Conservation (phyloP, 2,888 invertebrate genomes). For the Halocaridina rubra region DNA sequence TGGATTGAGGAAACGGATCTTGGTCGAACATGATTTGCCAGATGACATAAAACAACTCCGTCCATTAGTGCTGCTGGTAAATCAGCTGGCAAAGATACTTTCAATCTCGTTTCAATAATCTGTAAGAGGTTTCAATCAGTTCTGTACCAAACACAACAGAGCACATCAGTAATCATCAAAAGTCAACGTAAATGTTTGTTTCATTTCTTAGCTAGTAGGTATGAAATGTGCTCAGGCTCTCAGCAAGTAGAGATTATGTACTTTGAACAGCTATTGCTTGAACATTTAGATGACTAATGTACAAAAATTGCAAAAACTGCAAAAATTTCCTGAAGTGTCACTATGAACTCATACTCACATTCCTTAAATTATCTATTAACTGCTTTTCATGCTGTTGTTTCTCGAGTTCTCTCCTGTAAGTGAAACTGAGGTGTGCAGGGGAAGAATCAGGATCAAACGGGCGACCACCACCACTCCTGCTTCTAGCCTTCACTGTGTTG, state of each 20-base stretch:
- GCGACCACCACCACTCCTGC: slow-evolving; percentile 50
- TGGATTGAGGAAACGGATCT: slow-evolving; percentile 93
- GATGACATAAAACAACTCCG: slow-evolving; percentile 93
- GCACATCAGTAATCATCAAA: no score
- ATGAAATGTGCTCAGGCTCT: not conserved
- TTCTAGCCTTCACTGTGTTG: slow-evolving; percentile 33
- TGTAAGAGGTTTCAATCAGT: no score
- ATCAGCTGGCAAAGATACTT: slow-evolving; percentile 89
- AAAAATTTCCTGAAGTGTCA: no score
- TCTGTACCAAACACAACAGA: no score
- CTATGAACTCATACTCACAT: slow-evolving; percentile 76
- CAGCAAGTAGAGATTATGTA: no score
- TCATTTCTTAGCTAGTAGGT: no score
- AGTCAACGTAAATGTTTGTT: no score
- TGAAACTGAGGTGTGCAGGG: slow-evolving; percentile 80
- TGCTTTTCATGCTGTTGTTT: slow-evolving; percentile 90
- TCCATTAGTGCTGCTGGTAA: slow-evolving; percentile 87
- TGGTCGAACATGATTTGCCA: slow-evolving; percentile 92
- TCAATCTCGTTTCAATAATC: slow-evolving; percentile 90
- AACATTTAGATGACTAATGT: no score
- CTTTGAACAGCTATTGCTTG: no score
- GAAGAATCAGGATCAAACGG: slow-evolving; percentile 56
- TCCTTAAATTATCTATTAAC: slow-evolving; percentile 83
- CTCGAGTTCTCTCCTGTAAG: slow-evolving; percentile 91
- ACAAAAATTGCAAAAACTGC: no score